Evolutionary conservation across 2,797 vertebrate genomes (phyloP).

Genomic region (Selene dorsalis): DNA sequence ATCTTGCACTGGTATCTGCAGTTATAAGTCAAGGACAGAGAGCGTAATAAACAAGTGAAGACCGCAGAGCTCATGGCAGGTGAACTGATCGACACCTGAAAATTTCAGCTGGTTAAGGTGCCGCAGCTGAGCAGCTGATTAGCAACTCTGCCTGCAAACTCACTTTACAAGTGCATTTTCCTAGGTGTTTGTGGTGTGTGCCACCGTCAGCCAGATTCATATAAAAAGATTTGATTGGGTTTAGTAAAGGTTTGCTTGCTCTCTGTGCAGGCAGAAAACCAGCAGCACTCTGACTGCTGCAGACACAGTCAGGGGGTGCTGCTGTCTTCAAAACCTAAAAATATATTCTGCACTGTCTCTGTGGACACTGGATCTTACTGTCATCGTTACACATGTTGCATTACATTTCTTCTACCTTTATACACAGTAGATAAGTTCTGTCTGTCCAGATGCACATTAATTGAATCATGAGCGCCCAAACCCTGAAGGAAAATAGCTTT

Average conservation of each 20-base stretch:
- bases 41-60: conserved; percentile 10
- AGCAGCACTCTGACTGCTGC: not conserved
- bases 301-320: not conserved
- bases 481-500: conserved; percentile 4
- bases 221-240: not conserved
- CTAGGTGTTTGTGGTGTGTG: not conserved
- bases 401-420: conserved; percentile 3
- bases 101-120: not conserved
- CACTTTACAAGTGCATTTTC: not conserved
- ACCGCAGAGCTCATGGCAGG: not conserved
- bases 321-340: not conserved
- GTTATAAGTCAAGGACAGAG: conserved; percentile 19
- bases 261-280: not conserved
- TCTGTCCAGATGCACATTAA: not conserved
- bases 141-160: not conserved
- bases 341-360: not conserved
- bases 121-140: conserved; percentile 7
- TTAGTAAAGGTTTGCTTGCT: not conserved
- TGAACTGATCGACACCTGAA: conserved; percentile 1
- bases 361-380: not conserved
- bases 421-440: not conserved
- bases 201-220: conserved; percentile 3
- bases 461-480: not conserved
- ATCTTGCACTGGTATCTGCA: conserved; percentile 3
- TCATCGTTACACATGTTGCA: not conserved